Conservation (phyloP, 2,113 vertebrate species). For the Vimba vimba region DNA sequence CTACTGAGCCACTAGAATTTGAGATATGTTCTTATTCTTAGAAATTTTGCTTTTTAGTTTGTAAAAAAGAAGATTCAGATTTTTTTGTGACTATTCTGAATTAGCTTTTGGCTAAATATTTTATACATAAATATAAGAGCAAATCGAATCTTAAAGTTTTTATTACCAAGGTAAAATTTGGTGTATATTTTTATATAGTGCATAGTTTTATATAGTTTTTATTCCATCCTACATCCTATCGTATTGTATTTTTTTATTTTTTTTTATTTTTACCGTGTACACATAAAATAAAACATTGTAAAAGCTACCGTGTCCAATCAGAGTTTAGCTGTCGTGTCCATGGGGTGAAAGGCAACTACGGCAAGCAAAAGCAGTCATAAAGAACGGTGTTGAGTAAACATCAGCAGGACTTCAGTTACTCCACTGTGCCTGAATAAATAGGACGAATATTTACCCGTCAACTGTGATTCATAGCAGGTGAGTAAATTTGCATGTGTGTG, state of each 20-base stretch:
- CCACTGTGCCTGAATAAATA: neutral
- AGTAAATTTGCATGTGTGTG: neutral
- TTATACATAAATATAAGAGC: neutral
- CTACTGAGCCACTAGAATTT: neutral
- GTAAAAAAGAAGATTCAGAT: too few species aligned
- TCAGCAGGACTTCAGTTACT: neutral
- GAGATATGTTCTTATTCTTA: neutral
- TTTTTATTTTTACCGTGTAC: neutral
- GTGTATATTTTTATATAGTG: neutral
- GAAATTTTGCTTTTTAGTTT: too few species aligned
- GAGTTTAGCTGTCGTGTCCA: slow-evolving; percentile 77
- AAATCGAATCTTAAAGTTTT: neutral
- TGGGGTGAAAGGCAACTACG: slow-evolving; percentile 66
- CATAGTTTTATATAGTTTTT: neutral
- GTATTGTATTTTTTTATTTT: neutral
- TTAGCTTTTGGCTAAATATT: neutral
- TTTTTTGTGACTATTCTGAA: too few species aligned
- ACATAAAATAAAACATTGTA: too few species aligned
- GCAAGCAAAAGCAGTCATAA: slow-evolving; percentile 49
- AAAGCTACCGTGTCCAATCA: slow-evolving; percentile 12
- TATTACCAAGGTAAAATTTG: neutral
- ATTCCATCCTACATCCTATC: neutral
- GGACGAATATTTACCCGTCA: neutral
- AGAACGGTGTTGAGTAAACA: neutral
- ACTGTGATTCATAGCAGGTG: slow-evolving; percentile 5